phyloP scores from a whole-genome alignment of 2,888 invertebrate species.

The Isotomurus palustris region DNA sequence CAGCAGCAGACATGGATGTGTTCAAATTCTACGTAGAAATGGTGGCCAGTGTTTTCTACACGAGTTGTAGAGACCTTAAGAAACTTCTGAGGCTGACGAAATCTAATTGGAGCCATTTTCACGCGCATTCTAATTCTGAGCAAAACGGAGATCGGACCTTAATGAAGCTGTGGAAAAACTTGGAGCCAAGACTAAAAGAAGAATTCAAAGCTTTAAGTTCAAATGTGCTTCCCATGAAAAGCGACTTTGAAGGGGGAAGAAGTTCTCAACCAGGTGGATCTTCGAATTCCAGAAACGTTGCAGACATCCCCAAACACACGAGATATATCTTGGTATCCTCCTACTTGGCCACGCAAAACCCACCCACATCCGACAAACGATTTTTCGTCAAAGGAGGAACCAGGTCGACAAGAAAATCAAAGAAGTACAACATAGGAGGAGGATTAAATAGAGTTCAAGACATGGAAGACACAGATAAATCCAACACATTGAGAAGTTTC shows the following conservation, averaged over 20 bases:
- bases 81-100: slow-evolving; percentile 78
- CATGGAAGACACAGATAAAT: not conserved
- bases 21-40: slow-evolving; percentile 75
- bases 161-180: slow-evolving; percentile 28
- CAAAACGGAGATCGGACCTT: slow-evolving; percentile 11
- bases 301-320: slow-evolving; percentile 71
- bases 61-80: slow-evolving; percentile 76
- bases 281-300: slow-evolving; percentile 1
- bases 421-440: not conserved
- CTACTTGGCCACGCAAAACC: slow-evolving; percentile 88
- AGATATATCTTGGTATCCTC: slow-evolving; percentile 86
- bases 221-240: slow-evolving; percentile 17
- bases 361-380: slow-evolving; percentile 78
- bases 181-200: slow-evolving; percentile 32
- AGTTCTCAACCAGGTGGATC: not conserved
- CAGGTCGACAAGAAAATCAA: not conserved
- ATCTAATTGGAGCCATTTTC: slow-evolving; percentile 21
- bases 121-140: not conserved
- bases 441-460: not conserved
- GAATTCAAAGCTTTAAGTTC: slow-evolving; percentile 36
- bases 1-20: slow-evolving; percentile 51
- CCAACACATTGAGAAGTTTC: slow-evolving; percentile 62
- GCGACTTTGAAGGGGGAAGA: not conserved
- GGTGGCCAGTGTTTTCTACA: slow-evolving; percentile 76
- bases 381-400: slow-evolving; percentile 75